These are phyloP conservation scores for Aphrophora alni DNA, from an alignment of 2,888 invertebrate species.

Conservation along the genomic window DNA sequence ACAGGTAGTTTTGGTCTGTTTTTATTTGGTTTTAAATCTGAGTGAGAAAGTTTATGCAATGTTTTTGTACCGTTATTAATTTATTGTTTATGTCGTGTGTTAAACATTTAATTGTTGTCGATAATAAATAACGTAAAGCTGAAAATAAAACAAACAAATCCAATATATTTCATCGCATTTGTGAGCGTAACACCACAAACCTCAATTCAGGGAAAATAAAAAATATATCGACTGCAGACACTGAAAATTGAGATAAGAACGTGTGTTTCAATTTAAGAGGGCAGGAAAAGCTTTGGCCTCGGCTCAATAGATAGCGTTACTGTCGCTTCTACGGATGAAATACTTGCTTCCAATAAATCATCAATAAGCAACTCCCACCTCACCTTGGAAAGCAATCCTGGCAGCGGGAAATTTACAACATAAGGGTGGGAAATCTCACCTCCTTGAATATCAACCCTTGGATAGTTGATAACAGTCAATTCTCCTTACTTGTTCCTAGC, in stretches of 20 bases:
- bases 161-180: no score
- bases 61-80: no score
- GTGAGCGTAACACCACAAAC: no score
- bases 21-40: no score
- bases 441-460: constrained; percentile 2
- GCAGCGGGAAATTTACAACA: background rate
- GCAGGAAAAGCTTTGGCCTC: background rate
- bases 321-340: background rate
- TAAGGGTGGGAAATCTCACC: background rate
- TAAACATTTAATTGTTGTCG: no score
- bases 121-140: no score
- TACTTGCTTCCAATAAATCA: background rate
- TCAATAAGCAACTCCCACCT: background rate
- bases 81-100: no score
- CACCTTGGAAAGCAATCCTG: background rate
- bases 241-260: background rate
- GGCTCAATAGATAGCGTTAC: constrained; percentile 5
- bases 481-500: background rate
- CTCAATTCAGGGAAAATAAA: no score
- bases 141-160: no score
- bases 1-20: no score
- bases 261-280: constrained; percentile 2
- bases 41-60: no score
- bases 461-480: background rate
- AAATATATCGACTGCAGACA: background rate